Conservation (phyloP, 2,113 vertebrate species). For the Hoplias malabaricus region DNA sequence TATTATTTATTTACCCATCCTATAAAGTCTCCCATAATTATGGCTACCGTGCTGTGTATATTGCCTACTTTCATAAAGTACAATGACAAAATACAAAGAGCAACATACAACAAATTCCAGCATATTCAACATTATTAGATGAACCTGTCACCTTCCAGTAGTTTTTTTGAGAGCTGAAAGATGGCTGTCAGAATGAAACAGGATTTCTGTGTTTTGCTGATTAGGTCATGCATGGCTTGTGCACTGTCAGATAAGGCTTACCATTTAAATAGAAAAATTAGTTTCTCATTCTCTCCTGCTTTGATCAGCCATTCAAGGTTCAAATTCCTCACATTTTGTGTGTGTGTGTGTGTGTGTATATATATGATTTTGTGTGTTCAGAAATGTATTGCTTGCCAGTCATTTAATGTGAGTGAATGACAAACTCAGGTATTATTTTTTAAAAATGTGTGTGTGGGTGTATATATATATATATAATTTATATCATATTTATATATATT, state of each 20-base stretch:
- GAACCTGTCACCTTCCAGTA: background rate
- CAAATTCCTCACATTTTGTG: background rate
- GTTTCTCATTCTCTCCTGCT: background rate
- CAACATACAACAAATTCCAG: background rate
- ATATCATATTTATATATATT: background rate
- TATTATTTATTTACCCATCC: no score
- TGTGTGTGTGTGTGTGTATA: background rate
- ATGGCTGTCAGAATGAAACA: background rate
- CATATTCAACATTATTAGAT: background rate
- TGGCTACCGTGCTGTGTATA: no score
- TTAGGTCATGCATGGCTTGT: background rate
- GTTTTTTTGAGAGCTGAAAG: background rate
- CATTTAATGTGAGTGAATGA: background rate
- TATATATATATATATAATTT: no score
- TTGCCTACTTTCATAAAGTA: background rate
- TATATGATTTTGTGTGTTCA: background rate
- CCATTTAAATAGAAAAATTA: constrained; percentile 14
- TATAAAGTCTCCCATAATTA: background rate
- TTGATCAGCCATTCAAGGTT: background rate
- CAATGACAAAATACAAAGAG: background rate
- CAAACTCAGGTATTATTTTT: constrained; percentile 15
- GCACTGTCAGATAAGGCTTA: constrained; percentile 15
- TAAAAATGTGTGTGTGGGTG: no score
- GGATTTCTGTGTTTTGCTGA: background rate
- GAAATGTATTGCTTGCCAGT: background rate